These are phyloP conservation scores for Acrocyrtus sp. DNA, from an alignment of 2,888 invertebrate species.

Conservation along the genomic window DNA sequence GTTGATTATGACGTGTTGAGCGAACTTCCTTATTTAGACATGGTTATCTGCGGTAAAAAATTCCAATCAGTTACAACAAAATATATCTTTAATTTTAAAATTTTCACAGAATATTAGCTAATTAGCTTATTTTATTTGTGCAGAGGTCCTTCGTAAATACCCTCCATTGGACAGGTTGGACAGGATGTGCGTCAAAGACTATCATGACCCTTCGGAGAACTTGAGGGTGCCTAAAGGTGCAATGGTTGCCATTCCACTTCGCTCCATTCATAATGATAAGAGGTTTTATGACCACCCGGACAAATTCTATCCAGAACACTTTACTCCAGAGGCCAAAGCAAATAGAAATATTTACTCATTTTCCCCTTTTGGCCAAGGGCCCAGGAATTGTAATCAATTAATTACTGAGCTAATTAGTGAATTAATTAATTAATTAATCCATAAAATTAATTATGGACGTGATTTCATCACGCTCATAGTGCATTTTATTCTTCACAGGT, in stretches of 20 bases:
- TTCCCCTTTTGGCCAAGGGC: slow-evolving; percentile 48
- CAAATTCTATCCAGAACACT: slow-evolving; percentile 45
- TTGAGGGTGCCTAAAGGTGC: slow-evolving; percentile 29
- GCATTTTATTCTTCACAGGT: neutral
- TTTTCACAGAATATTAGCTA: neutral
- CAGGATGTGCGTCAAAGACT: slow-evolving; percentile 20
- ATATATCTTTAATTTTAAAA: no score
- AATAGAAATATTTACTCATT: slow-evolving; percentile 33
- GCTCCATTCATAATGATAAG: neutral
- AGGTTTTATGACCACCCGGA: slow-evolving; percentile 36
- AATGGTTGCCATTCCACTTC: slow-evolving; percentile 13
- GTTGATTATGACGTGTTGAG: slow-evolving; percentile 7
- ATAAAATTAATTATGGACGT: neutral
- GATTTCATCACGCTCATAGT: neutral
- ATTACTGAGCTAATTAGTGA: neutral
- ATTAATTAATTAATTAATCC: neutral
- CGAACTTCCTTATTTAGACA: slow-evolving; percentile 15
- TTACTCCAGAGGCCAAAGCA: slow-evolving; percentile 32
- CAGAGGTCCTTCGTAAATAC: slow-evolving; percentile 20
- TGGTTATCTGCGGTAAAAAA: slow-evolving; percentile 6
- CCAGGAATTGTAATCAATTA: slow-evolving; percentile 46
- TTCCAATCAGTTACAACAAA: no score
- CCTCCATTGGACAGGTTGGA: slow-evolving; percentile 7
- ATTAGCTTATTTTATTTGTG: neutral
- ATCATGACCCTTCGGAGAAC: slow-evolving; percentile 5